phyloP scores from a whole-genome alignment of 2,113 vertebrate genomes.

The Lonchura striata region DNA sequence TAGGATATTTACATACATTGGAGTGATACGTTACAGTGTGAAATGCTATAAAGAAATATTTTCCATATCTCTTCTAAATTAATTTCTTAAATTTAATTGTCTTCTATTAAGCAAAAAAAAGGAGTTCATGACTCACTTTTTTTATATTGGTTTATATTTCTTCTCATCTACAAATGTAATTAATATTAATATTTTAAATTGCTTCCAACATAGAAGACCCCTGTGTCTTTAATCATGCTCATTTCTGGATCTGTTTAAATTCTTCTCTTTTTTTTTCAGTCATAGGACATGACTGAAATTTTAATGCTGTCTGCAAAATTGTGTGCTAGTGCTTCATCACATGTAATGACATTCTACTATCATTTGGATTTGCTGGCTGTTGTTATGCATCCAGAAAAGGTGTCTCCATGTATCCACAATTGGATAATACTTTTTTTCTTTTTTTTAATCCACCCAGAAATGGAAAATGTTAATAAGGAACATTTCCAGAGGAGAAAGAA shows the following conservation, averaged over 20 bases:
- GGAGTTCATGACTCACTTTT: background rate
- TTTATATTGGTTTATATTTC: slow-evolving; percentile 16
- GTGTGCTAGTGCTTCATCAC: background rate
- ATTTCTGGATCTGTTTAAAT: slow-evolving; percentile 40
- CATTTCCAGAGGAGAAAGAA: background rate
- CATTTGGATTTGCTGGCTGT: background rate
- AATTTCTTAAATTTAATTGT: slow-evolving; percentile 18
- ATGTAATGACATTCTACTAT: background rate
- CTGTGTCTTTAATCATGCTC: slow-evolving; percentile 27
- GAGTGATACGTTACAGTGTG: background rate
- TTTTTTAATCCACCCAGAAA: background rate
- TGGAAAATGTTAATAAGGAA: background rate
- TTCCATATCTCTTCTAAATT: background rate
- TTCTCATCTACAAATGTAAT: slow-evolving; percentile 17
- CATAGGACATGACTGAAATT: slow-evolving; percentile 33
- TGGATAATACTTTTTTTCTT: background rate
- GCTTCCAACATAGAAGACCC: background rate
- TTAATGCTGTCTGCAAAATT: slow-evolving; percentile 14
- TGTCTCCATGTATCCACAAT: background rate
- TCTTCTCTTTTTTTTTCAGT: background rate
- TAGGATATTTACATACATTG: background rate
- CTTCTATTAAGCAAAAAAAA: slow-evolving; percentile 15
- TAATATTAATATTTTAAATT: slow-evolving; percentile 55
- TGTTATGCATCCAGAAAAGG: background rate
- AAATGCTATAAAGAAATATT: background rate